Evolutionary conservation across 2,888 invertebrate species (phyloP), one percentile per base, ranked within the genome.

Genomic region (Limnephilus rhombicus): DNA sequence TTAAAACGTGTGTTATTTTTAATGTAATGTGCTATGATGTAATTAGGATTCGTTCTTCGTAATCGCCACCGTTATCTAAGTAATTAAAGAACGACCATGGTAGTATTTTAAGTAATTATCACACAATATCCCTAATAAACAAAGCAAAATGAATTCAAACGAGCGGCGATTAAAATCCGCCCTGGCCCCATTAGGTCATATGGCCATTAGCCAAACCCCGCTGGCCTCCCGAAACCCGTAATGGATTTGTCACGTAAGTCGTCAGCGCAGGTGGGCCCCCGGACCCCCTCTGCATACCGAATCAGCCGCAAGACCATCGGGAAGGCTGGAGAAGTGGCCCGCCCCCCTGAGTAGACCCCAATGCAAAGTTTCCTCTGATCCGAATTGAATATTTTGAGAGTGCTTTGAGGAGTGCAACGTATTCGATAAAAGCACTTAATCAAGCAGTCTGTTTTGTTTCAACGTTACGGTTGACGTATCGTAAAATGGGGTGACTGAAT

Each of bases 221-320:
- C 1, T 9, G 68, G 68, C 68, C 68, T n/a, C 83, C 13, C 24
- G 18, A 49, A 45, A n/a, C 80, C 45, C 82, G 85, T 89, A 91
- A 91, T 91, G 91, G 91, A 85, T 85, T 89, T 91, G 89, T 91
- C 89, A 89, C 89, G 89, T 89, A 91, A 91, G 91, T 91, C 91
- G 68, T 91, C 89, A 89, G 29, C 15, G 89, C 82, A 80, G 89
- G 91, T 85, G 89, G 87, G 31, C 15, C 29, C 34, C 53, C 29
- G 49, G n/a, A 68, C 87, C 31, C 15, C 34, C 34, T 49, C 68
- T 29, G 87, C 87, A 85, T 87, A 37, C 45, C 13, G 4, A 87
- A 87, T 87, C 87, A 24, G 45, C 82, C 82, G 3, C 34, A 31
- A 15, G 18, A 24, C 34, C 82, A 5, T 0, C 83, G 24, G 37